These are phyloP conservation scores for Teleogryllus occipitalis DNA, from an alignment of 1,140 invertebrate species.

Conservation along the genomic window DNA sequence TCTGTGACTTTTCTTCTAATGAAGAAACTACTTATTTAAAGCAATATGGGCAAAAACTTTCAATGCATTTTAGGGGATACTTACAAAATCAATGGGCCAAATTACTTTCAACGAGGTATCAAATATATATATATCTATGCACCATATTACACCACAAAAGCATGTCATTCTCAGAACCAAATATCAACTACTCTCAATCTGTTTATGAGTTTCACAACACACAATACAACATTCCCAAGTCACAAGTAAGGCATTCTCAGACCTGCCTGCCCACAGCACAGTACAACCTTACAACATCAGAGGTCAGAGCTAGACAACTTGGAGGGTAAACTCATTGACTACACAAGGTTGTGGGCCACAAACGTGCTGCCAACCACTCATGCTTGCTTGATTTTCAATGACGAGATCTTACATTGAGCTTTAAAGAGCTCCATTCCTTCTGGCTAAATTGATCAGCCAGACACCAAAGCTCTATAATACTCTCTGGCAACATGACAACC, in stretches of 20 bases:
- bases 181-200: background rate
- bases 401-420: background rate
- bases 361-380: background rate
- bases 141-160: background rate
- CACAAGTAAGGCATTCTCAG: background rate
- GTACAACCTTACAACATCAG: background rate
- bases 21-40: no score
- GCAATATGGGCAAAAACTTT: no score
- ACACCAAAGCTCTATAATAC: background rate
- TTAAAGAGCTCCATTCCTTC: background rate
- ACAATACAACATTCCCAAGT: background rate
- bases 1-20: no score
- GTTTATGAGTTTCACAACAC: background rate
- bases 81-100: no score
- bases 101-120: no score
- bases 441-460: background rate
- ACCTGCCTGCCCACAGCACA: background rate
- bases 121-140: background rate
- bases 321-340: background rate
- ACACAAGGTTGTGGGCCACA: background rate
- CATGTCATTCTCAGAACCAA: slow-evolving; percentile 4
- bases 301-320: background rate
- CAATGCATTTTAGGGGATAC: no score
- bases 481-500: background rate
- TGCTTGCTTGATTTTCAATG: background rate